Evolutionary conservation across 2,888 invertebrate genomes (phyloP), one percentile per base, ranked within the genome.

Genomic region (Oegoconia quadripuncta): DNA sequence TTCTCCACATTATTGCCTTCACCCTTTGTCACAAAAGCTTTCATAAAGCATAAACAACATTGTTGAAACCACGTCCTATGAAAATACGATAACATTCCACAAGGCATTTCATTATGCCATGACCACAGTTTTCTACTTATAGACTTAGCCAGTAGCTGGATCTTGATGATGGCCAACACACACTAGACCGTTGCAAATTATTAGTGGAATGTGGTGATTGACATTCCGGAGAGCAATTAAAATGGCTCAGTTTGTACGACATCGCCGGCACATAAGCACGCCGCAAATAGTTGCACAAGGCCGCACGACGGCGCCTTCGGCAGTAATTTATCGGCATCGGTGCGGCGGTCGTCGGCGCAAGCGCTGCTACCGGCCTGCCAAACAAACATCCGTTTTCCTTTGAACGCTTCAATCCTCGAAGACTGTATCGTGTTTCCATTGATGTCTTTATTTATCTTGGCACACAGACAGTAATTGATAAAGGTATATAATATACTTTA

Each of bases 281-380:
- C 68, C 70, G 66, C 74, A 76, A 81, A 83, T 82, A 83, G 75
- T 74, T 74, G 64, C 55, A 64, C 83, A 76, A 84, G 83, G 86
- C 68, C 80, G 59, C 59, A 59, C 54, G 50, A 49, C 73, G 66
- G 59, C 59, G 55, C 48, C 66, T 68, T 62, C 55, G 61, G 49
- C 46, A 49, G 70, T 65, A 69, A 74, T 72, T 74, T 74, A 72
- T 74, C 64, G 65, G 56, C 58, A 66, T 59, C 60, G 58, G 59
- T 52, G 55, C 22, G 22, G 6, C 13, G 12, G 27, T n/a, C 27
- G 27, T 14, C 13, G 55, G 42, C 52, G 59, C 36, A 16, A 17
- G 59, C 64, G 59, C 57, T 65, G 52, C 43, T 33, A 33, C 37
- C 52, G 55, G 52, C 46, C 49, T 42, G 47, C 39, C 52, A 56